These are phyloP conservation scores for Notocelia uddmanniana DNA, from an alignment of 2,888 invertebrate genomes.

Conservation along the genomic window DNA sequence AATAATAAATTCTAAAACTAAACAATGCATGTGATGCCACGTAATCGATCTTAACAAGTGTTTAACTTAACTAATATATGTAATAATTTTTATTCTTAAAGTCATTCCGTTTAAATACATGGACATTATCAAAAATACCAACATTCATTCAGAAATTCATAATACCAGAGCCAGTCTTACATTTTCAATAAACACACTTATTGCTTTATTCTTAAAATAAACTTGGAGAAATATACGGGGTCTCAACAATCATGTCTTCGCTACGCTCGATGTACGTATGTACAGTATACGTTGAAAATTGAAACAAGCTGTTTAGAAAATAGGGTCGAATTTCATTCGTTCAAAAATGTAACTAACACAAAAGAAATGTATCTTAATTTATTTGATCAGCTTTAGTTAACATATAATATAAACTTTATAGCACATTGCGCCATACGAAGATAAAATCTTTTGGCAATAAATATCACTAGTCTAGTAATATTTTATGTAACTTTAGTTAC, in stretches of 20 bases:
- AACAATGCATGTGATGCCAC: constrained; percentile 43
- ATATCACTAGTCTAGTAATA: no score
- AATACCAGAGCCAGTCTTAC: constrained; percentile 47
- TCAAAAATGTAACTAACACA: no score
- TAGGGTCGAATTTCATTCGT: constrained; percentile 4
- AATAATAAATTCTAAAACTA: constrained; percentile 18
- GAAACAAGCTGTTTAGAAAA: not conserved
- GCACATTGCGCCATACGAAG: not conserved
- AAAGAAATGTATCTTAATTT: not conserved
- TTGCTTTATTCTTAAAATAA: constrained; percentile 25
- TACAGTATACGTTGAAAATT: not conserved
- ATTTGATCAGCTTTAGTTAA: not conserved
- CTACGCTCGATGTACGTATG: no score
- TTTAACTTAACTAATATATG: constrained; percentile 32
- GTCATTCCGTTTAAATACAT: constrained; percentile 17
- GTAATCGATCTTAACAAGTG: constrained; percentile 37
- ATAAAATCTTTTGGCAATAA: not conserved
- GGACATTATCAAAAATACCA: constrained; percentile 44
- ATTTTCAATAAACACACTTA: constrained; percentile 38
- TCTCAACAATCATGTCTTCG: not conserved
- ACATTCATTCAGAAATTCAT: constrained; percentile 24
- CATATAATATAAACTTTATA: not conserved
- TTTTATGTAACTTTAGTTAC: not conserved
- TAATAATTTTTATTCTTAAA: constrained; percentile 21
- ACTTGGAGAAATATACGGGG: not conserved